phyloP scores from a whole-genome alignment of 1,140 invertebrate genomes.

The Cardiocondyla obscurior region DNA sequence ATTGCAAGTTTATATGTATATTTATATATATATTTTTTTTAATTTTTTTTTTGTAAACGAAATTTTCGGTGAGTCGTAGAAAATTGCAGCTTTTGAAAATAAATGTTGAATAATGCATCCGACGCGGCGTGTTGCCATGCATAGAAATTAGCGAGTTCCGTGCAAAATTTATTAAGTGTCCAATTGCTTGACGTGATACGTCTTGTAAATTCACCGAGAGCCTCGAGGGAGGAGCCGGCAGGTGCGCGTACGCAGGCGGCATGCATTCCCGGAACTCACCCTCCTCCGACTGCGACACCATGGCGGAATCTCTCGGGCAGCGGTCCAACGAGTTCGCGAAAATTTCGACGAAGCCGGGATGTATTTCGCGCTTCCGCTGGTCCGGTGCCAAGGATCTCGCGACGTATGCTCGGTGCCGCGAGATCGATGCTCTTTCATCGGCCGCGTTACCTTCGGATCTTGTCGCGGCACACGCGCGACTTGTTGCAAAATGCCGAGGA shows the following conservation, averaged over 20 bases:
- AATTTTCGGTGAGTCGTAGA: background rate
- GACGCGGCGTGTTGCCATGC: background rate
- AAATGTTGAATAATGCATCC: background rate
- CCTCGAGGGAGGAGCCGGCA: background rate
- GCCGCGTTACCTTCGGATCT: background rate
- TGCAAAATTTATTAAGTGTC: background rate
- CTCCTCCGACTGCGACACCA: conserved; percentile 23
- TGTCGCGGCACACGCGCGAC: too few species aligned
- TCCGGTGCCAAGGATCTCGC: conserved; percentile 43
- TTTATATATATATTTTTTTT: too few species aligned
- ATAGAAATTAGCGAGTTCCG: conserved; percentile 12
- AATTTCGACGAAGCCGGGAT: conserved; percentile 10
- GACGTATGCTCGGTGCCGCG: conserved; percentile 34
- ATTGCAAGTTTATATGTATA: background rate
- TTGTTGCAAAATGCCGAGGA: background rate
- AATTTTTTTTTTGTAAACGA: background rate
- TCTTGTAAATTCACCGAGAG: background rate
- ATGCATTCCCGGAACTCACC: conserved; percentile 26
- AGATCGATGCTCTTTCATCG: conserved; percentile 7
- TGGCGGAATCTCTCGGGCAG: conserved; percentile 26
- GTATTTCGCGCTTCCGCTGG: conserved; percentile 24
- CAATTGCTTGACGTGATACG: background rate
- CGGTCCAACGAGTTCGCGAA: conserved; percentile 38
- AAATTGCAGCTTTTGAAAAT: background rate
- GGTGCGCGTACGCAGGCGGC: background rate